Conservation (phyloP, 2,797 vertebrate genomes). For the Coregonus sp. region DNA sequence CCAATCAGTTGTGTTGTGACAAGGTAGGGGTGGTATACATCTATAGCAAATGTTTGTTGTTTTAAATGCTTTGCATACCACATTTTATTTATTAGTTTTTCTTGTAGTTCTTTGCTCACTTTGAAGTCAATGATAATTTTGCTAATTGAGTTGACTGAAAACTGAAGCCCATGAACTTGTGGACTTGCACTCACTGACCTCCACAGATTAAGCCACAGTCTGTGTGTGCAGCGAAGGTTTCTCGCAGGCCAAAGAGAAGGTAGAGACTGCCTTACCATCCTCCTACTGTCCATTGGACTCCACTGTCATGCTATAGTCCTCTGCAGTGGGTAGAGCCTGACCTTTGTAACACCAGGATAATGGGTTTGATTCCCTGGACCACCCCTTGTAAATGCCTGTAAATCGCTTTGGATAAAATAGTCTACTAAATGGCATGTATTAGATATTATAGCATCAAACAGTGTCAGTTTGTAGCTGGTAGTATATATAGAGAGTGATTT, state of each 20-base stretch:
- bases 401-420: too few relatives aligned
- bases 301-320: too few relatives aligned
- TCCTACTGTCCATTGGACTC: not conserved
- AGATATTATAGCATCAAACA: not conserved
- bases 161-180: constrained; percentile 43
- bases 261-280: not conserved
- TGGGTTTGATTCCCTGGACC: too few relatives aligned
- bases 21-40: not conserved
- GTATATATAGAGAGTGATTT: not conserved
- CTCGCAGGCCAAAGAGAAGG: not conserved
- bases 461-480: not conserved
- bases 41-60: not conserved
- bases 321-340: too few relatives aligned
- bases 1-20: too few relatives aligned
- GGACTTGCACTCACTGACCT: constrained; percentile 8
- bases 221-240: not conserved
- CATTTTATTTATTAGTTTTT: not conserved
- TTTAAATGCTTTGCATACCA: not conserved
- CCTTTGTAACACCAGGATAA: too few relatives aligned
- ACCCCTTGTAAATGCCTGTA: too few relatives aligned
- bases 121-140: constrained; percentile 28
- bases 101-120: not conserved
- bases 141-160: constrained; percentile 48
- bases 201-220: not conserved
- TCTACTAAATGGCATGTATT: not conserved